Evolutionary conservation across 2,113 vertebrate species (phyloP), one percentile per base, ranked within the genome.

Genomic region (Nanger granti): DNA sequence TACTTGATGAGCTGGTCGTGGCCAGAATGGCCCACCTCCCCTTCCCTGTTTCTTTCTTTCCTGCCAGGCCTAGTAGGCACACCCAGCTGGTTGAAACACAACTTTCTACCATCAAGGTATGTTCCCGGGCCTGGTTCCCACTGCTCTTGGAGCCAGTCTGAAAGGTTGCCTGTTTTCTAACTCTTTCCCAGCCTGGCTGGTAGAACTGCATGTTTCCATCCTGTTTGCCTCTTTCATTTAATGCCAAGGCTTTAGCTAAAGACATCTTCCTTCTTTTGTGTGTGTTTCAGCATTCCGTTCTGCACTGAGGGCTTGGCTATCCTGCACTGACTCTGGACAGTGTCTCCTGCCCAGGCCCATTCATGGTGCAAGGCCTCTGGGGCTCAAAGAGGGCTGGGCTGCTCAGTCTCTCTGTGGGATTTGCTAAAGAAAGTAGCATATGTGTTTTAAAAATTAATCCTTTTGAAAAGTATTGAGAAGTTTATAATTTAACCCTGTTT

Each of bases 161-260:
- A 82, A 96, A 88, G 85, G 91, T 92, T 15, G 9, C 91, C 92
- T 90, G 34, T 97, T 62, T 57, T 92, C 83, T 47, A 14, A 8
- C 31, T 96, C 60, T 96, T 96, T 82, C 95, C n/a, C 55, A 86
- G 3, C 66, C 89, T 95, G 89, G 69, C 84, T 93, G 87, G 84
- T 92, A 93, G 95, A 92, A 92, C 89, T 98, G 91, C 94, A 95
- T 98, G 95, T 97, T 96, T 98, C 92, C 88, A 97, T 98, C 87
- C 91, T 86, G 60, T 97, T 94, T 97, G 97, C 97, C 95, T 97
- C 73, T 98, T 98, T 99, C 98, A 98, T 98, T 98, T 98, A 96
- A 98, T 99, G 99, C 99, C 99, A 99, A 99, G 99, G 98, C 98
- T 98, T 99, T 99, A 99, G 99, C 99, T 99, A 99, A 99, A 99